These are phyloP conservation scores for Drosophila novamexicana DNA, from an alignment of 1,140 invertebrate species.

Conservation along the genomic window DNA sequence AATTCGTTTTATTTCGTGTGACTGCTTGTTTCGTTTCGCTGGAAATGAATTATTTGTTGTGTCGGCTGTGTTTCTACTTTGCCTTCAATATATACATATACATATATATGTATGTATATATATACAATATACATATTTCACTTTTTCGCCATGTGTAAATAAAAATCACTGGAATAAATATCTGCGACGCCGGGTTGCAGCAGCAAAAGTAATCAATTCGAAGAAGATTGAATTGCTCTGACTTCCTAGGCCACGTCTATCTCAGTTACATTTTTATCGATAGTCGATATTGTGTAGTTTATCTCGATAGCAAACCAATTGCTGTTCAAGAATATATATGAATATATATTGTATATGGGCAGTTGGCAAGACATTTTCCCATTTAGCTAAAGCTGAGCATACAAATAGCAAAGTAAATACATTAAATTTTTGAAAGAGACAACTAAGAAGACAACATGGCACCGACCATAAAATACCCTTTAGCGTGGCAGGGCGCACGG, in stretches of 20 bases:
- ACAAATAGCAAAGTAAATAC: too few species aligned
- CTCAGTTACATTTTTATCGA: too few species aligned
- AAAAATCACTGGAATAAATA: constrained; percentile 15
- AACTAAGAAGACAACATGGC: too few species aligned
- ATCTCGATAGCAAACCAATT: too few species aligned
- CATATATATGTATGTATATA: background rate
- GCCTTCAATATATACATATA: background rate
- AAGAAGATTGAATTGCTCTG: background rate
- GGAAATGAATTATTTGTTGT: constrained; percentile 28
- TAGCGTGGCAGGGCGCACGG: too few species aligned
- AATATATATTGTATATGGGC: too few species aligned
- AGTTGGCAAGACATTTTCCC: too few species aligned
- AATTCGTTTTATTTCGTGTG: background rate
- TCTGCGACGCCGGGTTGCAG: background rate
- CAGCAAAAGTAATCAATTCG: background rate
- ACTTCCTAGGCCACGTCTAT: background rate
- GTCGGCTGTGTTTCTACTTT: constrained; percentile 15
- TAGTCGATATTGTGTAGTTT: too few species aligned
- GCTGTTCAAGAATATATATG: too few species aligned
- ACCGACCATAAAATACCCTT: too few species aligned
- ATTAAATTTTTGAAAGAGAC: too few species aligned
- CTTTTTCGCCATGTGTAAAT: constrained; percentile 21
- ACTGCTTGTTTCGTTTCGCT: constrained; percentile 16
- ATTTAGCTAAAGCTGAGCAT: too few species aligned
- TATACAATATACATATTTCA: background rate